Conservation (phyloP, 1,140 invertebrate genomes). For the Dendroctonus ponderosae region DNA sequence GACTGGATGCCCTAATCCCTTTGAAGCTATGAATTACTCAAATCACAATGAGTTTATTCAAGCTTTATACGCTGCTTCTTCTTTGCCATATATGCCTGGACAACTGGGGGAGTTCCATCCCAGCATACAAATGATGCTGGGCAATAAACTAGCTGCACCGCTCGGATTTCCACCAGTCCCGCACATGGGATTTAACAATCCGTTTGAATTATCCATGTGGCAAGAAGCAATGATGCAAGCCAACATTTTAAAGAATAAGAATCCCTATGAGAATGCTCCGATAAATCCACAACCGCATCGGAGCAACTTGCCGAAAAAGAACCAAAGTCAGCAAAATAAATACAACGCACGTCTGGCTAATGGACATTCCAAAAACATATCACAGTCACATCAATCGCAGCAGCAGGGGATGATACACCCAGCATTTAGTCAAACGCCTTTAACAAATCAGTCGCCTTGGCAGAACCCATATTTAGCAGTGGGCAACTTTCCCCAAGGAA, state of each 20-base stretch:
- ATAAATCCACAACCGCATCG: slow-evolving; percentile 32
- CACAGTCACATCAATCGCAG: slow-evolving; percentile 19
- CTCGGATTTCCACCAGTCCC: slow-evolving; percentile 49
- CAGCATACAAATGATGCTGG: slow-evolving; percentile 47
- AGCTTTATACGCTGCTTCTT: slow-evolving; percentile 46
- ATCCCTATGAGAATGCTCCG: slow-evolving; percentile 40
- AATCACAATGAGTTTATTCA: slow-evolving; percentile 54
- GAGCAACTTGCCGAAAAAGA: slow-evolving; percentile 32
- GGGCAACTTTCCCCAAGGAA: slow-evolving; percentile 17
- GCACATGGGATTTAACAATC: slow-evolving; percentile 55
- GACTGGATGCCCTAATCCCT: slow-evolving; percentile 66
- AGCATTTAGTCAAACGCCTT: slow-evolving; percentile 1
- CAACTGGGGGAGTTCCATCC: slow-evolving; percentile 53
- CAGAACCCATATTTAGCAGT: slow-evolving; percentile 29
- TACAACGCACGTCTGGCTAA: slow-evolving; percentile 24
- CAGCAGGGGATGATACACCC: slow-evolving; percentile 13
- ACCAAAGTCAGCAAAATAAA: slow-evolving; percentile 21
- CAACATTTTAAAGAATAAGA: slow-evolving; percentile 49
- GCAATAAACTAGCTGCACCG: slow-evolving; percentile 46
- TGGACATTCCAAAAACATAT: slow-evolving; percentile 23
- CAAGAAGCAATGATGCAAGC: slow-evolving; percentile 62
- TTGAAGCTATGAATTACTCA: slow-evolving; percentile 51
- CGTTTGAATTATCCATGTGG: slow-evolving; percentile 65
- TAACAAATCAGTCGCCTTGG: slow-evolving; percentile 15
- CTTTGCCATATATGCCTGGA: slow-evolving; percentile 49